Evolutionary conservation across 2,888 invertebrate genomes (phyloP).

Genomic region (Dolomedes plantarius): DNA sequence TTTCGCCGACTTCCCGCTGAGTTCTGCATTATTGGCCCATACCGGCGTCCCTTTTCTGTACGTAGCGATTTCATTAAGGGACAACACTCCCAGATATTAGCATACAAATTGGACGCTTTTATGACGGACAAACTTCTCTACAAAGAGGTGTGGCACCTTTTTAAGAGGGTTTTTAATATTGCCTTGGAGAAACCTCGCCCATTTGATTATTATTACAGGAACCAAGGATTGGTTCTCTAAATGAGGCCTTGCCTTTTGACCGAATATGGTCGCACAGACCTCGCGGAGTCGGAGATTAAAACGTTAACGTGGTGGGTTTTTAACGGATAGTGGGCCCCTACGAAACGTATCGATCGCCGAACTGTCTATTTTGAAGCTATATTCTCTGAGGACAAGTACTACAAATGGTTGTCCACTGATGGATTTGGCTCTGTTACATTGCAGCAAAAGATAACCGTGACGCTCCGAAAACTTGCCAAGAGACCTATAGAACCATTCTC

Average conservation of each 20-base stretch:
- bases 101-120: slow-evolving; percentile 65
- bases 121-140: slow-evolving; percentile 37
- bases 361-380: too few relatives aligned
- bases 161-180: slow-evolving; percentile 46
- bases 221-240: slow-evolving; percentile 24
- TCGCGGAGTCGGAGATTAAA: background rate
- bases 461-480: too few relatives aligned
- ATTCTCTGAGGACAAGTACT: too few relatives aligned
- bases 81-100: slow-evolving; percentile 62
- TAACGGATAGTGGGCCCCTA: too few relatives aligned
- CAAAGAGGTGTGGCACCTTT: slow-evolving; percentile 32
- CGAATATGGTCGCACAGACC: slow-evolving; percentile 3
- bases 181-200: slow-evolving; percentile 50
- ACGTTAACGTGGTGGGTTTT: background rate
- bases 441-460: too few relatives aligned
- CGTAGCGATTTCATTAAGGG: slow-evolving; percentile 53
- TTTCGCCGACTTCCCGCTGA: slow-evolving; percentile 18
- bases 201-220: slow-evolving; percentile 44
- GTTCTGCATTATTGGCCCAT: slow-evolving; percentile 39
- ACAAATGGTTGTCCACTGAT: too few relatives aligned
- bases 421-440: too few relatives aligned
- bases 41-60: background rate
- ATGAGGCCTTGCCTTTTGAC: slow-evolving; percentile 20
- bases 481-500: too few relatives aligned
- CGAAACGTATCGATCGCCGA: too few relatives aligned